Evolutionary conservation across 2,113 vertebrate species (phyloP), one percentile per base, ranked within the genome.

Genomic region (Nothocercus nigrocapillus): DNA sequence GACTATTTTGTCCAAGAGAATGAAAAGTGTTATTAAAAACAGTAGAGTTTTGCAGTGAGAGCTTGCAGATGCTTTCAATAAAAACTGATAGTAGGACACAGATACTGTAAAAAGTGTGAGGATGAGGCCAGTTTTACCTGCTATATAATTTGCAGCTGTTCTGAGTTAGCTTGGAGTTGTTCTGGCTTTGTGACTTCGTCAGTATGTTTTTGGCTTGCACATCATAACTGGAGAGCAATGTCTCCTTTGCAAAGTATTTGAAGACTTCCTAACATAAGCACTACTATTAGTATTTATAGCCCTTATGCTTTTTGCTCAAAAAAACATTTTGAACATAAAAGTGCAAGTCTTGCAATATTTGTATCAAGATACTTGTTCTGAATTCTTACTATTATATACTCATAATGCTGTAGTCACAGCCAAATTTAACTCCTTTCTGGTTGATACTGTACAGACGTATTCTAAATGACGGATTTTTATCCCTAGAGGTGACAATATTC

Each of bases 21-120:
- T 17, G 40, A 67, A 45, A 67, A 67, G 64, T 20, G 20, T 20
- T 45, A 67, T 44, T 67, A 67, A 67, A 67, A 42, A 69, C 61
- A 54, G 82, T 7, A 28, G 24, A 21, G n/a, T 58, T 18, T 84
- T 79, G 16, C 42, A 59, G 44, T 62, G 72, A 88, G 27, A 88
- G 11, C 9, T 77, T 91, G 87, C 85, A 93, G 78, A 82, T 93
- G 78, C 42, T 93, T 94, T 94, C 59, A 70, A 75, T 93, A 83
- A 94, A 91, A 94, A 66, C 5, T 34, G 38, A 69, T 84, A 89
- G 78, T 24, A n/a, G 45, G 28, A 90, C 45, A 89, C 28, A 85
- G 79, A 78, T 91, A 76, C 7, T 73, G 15, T 62, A 54, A 94
- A 74, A 63, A 25, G 7, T 45, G 40, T 67, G 36, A 88, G 27